phyloP scores from a whole-genome alignment of 2,113 vertebrate genomes.

The Sorex fumeus region DNA sequence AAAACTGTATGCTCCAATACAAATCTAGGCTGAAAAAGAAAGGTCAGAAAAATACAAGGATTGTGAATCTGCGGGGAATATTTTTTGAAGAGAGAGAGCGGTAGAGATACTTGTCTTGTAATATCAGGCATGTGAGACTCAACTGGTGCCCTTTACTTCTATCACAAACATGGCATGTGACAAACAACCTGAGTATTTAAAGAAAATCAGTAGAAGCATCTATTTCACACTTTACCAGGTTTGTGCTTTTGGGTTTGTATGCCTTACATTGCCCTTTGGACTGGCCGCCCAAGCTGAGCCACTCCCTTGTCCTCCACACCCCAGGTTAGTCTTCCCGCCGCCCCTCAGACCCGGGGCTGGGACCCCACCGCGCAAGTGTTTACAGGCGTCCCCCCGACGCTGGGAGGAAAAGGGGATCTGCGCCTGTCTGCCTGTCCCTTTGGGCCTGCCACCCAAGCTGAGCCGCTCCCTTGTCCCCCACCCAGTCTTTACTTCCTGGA shows the following conservation, averaged over 20 bases:
- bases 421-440: too few relatives aligned
- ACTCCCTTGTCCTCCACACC: too few relatives aligned
- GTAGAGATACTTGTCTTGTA: not conserved
- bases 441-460: too few relatives aligned
- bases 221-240: not conserved
- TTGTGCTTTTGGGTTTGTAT: constrained; percentile 26
- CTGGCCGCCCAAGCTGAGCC: too few relatives aligned
- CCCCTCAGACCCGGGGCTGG: too few relatives aligned
- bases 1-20: not conserved
- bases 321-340: too few relatives aligned
- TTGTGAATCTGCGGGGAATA: not conserved
- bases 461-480: too few relatives aligned
- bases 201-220: not conserved
- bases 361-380: too few relatives aligned
- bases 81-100: not conserved
- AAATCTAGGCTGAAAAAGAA: not conserved
- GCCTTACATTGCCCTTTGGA: too few relatives aligned
- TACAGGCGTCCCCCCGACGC: too few relatives aligned
- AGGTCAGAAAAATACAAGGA: not conserved
- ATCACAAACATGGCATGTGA: not conserved
- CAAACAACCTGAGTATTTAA: not conserved
- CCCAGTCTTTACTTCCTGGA: too few relatives aligned
- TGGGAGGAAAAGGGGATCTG: too few relatives aligned
- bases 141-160: not conserved
- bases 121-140: not conserved